Evolutionary conservation across 2,113 vertebrate genomes (phyloP), one percentile per base, ranked within the genome.

Genomic region (Cyanoramphus novaezelandiae): DNA sequence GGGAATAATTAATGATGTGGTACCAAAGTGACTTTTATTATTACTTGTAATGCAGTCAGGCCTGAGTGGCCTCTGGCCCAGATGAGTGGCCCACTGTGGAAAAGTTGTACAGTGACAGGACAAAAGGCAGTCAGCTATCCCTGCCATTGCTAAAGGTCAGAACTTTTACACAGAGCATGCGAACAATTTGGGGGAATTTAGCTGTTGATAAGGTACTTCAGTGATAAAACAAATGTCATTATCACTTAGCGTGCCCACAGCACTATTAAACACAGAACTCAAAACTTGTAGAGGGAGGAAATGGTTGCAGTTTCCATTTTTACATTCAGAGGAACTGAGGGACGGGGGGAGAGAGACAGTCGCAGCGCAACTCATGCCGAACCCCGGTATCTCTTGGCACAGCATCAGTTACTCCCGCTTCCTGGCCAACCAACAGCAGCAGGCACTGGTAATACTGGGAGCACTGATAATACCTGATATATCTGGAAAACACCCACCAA

Each of bases 31-130:
- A 83, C 90, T 91, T 67, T 9, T 19, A 15, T 46, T 80, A 27
- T 43, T 67, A 55, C 37, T 67, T 83, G 86, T 76, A 29, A 63
- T 50, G 81, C 2, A 1, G 84, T 25, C 16, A 39, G 63, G 55
- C 27, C 72, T 49, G 33, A 11, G 72, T 28, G 60, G 85, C 93
- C 92, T 83, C 90, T 90, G 92, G 75, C 84, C 93, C 70, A 82
- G 59, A 82, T 0, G 0, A 84, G 59, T 28, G 52, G 47, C 75
- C 84, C n/a, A 2, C 78, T 86, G 82, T 63, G 71, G 75, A 80
- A 84, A 76, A 3, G 0, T 1, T 41, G 43, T 49, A 46, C 63
- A 55, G 0, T 2, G 63, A 79, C 67, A 80, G 52, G 41, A 90
- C 65, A 39, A 87, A 69, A 80, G 37, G 33, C 90, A 77, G 41